These are phyloP conservation scores for Ormia ochracea DNA, from an alignment of 2,888 invertebrate genomes.

Conservation along the genomic window DNA sequence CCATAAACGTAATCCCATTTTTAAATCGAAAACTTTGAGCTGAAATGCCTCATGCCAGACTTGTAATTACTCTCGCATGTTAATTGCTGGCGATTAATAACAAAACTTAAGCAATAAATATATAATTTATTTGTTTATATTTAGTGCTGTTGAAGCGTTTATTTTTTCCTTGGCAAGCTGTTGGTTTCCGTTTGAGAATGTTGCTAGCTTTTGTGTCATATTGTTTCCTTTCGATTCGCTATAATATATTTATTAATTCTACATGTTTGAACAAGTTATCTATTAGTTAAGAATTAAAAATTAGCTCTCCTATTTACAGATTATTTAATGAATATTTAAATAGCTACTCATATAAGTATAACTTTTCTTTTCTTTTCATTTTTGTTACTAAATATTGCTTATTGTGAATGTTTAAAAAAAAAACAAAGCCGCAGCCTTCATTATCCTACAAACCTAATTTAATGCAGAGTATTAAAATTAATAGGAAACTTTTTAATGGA, in stretches of 20 bases:
- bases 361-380: constrained; percentile 6
- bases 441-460: constrained; percentile 1
- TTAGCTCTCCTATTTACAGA: constrained; percentile 27
- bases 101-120: not conserved
- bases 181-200: constrained; percentile 33
- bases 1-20: no score
- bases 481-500: constrained; percentile 14
- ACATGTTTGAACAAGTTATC: constrained; percentile 43
- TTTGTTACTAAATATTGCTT: constrained; percentile 72
- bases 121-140: constrained; percentile 5
- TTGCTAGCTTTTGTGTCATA: constrained; percentile 41
- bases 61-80: not conserved
- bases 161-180: constrained; percentile 60
- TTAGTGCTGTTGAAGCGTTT: constrained; percentile 59
- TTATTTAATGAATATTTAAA: not conserved
- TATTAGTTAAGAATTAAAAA: constrained; percentile 19
- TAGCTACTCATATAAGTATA: constrained; percentile 3
- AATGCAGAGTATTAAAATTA: constrained; percentile 56
- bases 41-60: not conserved
- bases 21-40: not conserved
- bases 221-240: no score
- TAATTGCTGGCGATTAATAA: not conserved
- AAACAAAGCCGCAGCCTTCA: constrained; percentile 65
- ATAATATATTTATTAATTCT: constrained; percentile 39
- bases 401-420: constrained; percentile 72